phyloP scores from a whole-genome alignment of 2,888 invertebrate species.

The Drosophila lacicola region DNA sequence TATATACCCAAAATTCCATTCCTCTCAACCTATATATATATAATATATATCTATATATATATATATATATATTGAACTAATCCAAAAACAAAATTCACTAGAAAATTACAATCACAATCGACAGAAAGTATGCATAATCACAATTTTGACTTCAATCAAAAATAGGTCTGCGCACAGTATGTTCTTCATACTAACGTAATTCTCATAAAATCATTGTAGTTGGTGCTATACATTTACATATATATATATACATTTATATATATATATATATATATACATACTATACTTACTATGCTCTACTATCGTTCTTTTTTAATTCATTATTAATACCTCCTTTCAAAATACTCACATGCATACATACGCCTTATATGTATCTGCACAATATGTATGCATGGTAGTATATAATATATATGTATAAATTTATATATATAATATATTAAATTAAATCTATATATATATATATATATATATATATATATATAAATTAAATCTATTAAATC shows the following conservation, averaged over 20 bases:
- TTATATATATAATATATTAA: conserved; percentile 15
- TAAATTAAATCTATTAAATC: conserved; percentile 20
- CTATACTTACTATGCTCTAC: conserved; percentile 1
- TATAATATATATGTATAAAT: conserved; percentile 1
- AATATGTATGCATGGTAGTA: not conserved
- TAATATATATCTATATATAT: conserved; percentile 4
- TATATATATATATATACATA: not conserved
- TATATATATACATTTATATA: not conserved
- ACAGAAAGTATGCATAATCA: no score
- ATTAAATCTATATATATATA: conserved; percentile 1
- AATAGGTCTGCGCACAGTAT: not conserved
- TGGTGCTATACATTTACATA: not conserved
- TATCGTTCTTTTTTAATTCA: conserved; percentile 3
- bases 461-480: conserved; percentile 2
- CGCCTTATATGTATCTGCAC: not conserved
- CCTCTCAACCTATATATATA: not conserved
- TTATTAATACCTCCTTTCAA: conserved; percentile 2
- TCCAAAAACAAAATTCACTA: no score
- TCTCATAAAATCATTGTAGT: no score
- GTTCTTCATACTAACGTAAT: not conserved
- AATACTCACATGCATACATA: conserved; percentile 15
- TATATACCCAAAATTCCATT: conserved; percentile 1
- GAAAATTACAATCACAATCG: no score
- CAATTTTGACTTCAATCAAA: no score
- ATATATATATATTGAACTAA: no score